Evolutionary conservation across 1,140 invertebrate species (phyloP), one percentile per base, ranked within the genome.

Genomic region (Psilanteris sp.): DNA sequence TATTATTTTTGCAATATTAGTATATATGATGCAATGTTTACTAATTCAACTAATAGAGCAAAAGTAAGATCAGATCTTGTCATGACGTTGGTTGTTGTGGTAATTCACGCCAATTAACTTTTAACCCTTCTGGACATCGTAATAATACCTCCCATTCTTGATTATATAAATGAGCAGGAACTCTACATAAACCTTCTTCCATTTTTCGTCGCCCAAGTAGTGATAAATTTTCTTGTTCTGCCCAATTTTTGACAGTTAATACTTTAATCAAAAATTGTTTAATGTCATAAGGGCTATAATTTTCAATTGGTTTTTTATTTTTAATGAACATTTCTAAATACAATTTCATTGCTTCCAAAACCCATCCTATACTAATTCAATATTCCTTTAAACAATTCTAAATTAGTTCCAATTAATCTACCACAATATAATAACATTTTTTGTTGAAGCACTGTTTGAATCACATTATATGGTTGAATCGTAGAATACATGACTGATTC

Each of bases 371-470:
- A 72, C 96, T 92, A 75, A 98, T 97, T 99, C 6, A 98, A 90
- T 80, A 98, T 98, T 54, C 98, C 98, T 81, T 94, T 93, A 88
- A 98, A 99, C 87, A 98, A 92, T 77, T 97, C 93, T 4, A 97
- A 96, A 85, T 94, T 93, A 7, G 96, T 98, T 11, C 93, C 94
- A 78, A 99, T 98, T 16, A 98, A 89, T 66, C 96, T 93, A 4
- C 97, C 97, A 85, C 97, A 97, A 88, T 98, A 97, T 0, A 99
- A 88, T 5, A 99, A 94, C 34, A 99, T 91, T 88, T 99, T 92
- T 89, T 99, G 97, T 87, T 99, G 98, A n/a, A 99, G 88, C 11
- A 99, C 98, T 4, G 97, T 96, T 76, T 98, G 95, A 48, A 97
- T 94, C 0, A 97, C 92, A 87, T 98, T 93, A 81, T 96, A 94